Conservation (phyloP, 2,113 vertebrate genomes). For the Antechinus stuartii region DNA sequence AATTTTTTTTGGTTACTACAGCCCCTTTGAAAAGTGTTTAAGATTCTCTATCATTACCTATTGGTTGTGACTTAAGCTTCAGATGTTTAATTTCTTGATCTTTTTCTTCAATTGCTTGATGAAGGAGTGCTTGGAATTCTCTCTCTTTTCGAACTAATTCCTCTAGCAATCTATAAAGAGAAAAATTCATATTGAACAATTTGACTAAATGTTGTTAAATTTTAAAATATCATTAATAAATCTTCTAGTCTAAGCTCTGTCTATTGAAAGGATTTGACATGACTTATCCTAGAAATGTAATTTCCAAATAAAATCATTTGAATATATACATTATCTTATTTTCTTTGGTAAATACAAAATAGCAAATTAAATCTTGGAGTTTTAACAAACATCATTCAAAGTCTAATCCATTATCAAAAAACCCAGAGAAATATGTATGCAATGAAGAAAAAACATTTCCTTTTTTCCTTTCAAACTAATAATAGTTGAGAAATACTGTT, state of each 20-base stretch:
- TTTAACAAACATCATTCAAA: neutral
- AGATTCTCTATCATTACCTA: slow-evolving; percentile 82
- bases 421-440: neutral
- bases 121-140: slow-evolving; percentile 94
- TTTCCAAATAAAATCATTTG: neutral
- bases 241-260: neutral
- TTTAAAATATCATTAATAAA: neutral
- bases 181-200: slow-evolving; percentile 24
- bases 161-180: slow-evolving; percentile 90
- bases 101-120: slow-evolving; percentile 95
- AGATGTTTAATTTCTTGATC: slow-evolving; percentile 95
- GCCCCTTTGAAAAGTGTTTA: slow-evolving; percentile 11
- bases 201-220: neutral
- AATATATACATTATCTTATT: neutral
- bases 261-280: slow-evolving; percentile 41
- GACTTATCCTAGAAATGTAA: neutral
- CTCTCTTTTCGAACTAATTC: slow-evolving; percentile 94
- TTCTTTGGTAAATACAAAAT: neutral
- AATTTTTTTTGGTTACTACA: slow-evolving; percentile 25
- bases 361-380: neutral
- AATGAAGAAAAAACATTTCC: slow-evolving; percentile 27
- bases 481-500: neutral
- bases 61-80: slow-evolving; percentile 89
- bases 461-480: slow-evolving; percentile 13
- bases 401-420: neutral